Percentiles rank a stretch among this genome's conserved stretches.
Evolutionary conservation across 2,888 invertebrate species (phyloP).

Genomic region (Masnerella sp.): DNA sequence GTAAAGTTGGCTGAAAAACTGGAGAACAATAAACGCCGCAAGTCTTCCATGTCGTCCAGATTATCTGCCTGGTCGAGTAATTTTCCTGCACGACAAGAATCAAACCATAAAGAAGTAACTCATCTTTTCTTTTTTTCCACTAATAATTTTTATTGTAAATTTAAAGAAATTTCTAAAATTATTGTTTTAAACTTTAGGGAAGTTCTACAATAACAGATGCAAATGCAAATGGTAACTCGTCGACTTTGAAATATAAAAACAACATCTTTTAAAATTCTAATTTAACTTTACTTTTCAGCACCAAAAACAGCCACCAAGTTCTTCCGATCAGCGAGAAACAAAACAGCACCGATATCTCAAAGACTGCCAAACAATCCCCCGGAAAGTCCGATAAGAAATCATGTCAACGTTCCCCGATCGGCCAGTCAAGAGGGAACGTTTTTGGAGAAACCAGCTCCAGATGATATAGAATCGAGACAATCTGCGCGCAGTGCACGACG

Average conservation of each 20-base stretch:
- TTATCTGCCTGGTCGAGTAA: constrained; percentile 70
- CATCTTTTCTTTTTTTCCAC: too few relatives aligned
- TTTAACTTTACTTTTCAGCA: too few relatives aligned
- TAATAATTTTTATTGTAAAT: too few relatives aligned
- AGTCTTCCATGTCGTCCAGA: constrained; percentile 66
- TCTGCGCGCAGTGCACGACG: constrained; percentile 18
- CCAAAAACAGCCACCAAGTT: constrained; percentile 60
- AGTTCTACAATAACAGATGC: constrained; percentile 36
- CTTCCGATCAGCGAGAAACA: constrained; percentile 67
- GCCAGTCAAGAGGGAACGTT: constrained; percentile 32
- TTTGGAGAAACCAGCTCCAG: constrained; percentile 28
- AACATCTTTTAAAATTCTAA: too few relatives aligned
- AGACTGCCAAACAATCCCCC: constrained; percentile 11
- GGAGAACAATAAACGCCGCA: constrained; percentile 51
- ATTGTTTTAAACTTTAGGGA: constrained; percentile 46
- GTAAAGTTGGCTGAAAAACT: constrained; percentile 67
- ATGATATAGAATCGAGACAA: neutral
- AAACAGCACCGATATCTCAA: constrained; percentile 69
- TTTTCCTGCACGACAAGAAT: constrained; percentile 69
- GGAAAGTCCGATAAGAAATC: neutral
- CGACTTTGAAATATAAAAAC: neutral
- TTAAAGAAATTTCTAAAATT: too few relatives aligned
- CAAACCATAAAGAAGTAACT: constrained; percentile 58
- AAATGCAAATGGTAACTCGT: constrained; percentile 62
- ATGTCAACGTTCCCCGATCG: constrained; percentile 11